These are phyloP conservation scores for Enteromius argenteus DNA, from an alignment of 2,797 vertebrate species.

Conservation along the genomic window DNA sequence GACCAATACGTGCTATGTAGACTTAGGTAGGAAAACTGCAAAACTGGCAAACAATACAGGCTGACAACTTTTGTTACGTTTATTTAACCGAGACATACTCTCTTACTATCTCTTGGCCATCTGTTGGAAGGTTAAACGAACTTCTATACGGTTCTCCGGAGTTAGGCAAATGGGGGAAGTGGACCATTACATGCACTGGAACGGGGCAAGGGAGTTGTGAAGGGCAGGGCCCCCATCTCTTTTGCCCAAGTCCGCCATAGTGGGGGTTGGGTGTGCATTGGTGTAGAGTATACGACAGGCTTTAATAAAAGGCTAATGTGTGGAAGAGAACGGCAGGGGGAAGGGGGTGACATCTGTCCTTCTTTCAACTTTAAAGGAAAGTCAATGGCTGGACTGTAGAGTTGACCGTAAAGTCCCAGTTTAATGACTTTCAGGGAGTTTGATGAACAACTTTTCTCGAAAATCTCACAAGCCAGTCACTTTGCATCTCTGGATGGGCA, in stretches of 20 bases:
- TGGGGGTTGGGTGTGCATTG: constrained; percentile 78
- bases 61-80: constrained; percentile 9
- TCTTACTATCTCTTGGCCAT: constrained; percentile 7
- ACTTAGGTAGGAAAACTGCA: neutral
- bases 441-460: neutral
- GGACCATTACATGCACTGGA: constrained; percentile 42
- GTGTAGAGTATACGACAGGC: constrained; percentile 73
- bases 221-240: constrained; percentile 43
- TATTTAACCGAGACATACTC: neutral
- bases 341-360: constrained; percentile 73
- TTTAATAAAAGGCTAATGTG: constrained; percentile 70
- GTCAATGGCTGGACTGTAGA: constrained; percentile 39
- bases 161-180: constrained; percentile 40
- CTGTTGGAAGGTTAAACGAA: constrained; percentile 31
- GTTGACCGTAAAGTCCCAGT: constrained; percentile 35
- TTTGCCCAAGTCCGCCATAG: constrained; percentile 46
- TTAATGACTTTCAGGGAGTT: constrained; percentile 18
- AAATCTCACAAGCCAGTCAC: neutral
- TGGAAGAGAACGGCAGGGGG: constrained; percentile 70
- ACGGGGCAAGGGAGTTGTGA: constrained; percentile 43
- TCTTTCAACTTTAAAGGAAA: constrained; percentile 52
- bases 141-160: neutral
- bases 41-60: constrained; percentile 20
- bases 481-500: neutral
- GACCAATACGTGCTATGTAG: neutral